Conservation (phyloP, 2,888 invertebrate genomes). For the Cremastinae sp. region DNA sequence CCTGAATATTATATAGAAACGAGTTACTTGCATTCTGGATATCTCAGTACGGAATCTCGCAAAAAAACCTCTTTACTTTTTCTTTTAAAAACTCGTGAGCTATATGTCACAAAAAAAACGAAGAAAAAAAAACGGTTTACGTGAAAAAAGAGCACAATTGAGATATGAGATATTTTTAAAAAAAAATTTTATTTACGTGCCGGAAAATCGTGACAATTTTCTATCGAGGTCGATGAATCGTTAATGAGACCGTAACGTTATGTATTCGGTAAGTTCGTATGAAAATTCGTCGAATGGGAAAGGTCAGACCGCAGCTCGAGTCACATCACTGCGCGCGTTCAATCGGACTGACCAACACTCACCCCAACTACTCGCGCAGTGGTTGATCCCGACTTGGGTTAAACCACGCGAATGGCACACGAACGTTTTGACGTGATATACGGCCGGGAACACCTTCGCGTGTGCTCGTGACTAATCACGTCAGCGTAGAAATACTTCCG, state of each 20-base stretch:
- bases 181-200: too few species aligned
- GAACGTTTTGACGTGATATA: conserved; percentile 13
- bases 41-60: conserved; percentile 9
- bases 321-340: conserved; percentile 13
- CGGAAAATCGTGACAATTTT: too few species aligned
- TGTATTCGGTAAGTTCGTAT: too few species aligned
- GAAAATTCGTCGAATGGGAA: conserved; percentile 11
- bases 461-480: not conserved
- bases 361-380: conserved; percentile 29
- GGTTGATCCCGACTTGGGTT: conserved; percentile 18
- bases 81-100: not conserved
- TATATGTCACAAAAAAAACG: too few species aligned
- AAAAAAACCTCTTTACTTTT: conserved; percentile 6
- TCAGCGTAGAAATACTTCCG: not conserved
- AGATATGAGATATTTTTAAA: too few species aligned
- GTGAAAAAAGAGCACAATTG: too few species aligned
- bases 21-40: conserved; percentile 22
- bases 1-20: conserved; percentile 27
- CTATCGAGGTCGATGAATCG: too few species aligned
- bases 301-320: conserved; percentile 8
- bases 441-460: not conserved
- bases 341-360: conserved; percentile 21
- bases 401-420: conserved; percentile 20
- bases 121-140: too few species aligned
- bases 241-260: too few species aligned